A percentile compares a stretch with the other conserved stretches of the same genome.
Evolutionary conservation across 2,888 invertebrate species (phyloP).

Genomic region (Patella caerulea): DNA sequence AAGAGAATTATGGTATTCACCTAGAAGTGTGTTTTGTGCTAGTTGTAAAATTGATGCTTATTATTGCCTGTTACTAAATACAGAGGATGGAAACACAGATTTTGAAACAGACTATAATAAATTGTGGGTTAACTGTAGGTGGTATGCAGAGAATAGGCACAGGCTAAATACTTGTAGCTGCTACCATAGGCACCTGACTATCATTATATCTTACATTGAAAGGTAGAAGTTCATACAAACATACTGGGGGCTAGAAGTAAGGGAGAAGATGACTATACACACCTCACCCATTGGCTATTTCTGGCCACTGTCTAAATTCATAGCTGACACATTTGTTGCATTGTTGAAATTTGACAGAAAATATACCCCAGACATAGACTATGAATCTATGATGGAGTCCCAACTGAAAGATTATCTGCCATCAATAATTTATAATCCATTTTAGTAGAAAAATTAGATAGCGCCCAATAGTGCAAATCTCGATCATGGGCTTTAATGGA

Average conservation of each 20-base stretch:
- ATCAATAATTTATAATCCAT: no score
- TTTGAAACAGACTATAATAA: constrained; percentile 5
- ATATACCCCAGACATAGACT: background rate
- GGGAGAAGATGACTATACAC: background rate
- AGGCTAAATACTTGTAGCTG: background rate
- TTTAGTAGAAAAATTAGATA: no score
- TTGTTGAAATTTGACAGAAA: background rate
- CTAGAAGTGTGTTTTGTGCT: no score
- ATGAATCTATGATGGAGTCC: no score
- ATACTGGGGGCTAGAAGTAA: background rate
- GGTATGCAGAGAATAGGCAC: constrained; percentile 3
- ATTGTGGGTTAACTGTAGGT: background rate
- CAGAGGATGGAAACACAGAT: no score
- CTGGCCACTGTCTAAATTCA: no score
- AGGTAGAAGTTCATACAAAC: background rate
- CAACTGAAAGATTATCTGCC: no score
- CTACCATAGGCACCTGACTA: background rate
- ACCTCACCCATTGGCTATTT: background rate
- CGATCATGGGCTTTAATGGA: no score
- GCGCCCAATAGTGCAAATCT: no score
- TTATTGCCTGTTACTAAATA: no score
- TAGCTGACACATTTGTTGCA: background rate
- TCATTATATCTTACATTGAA: background rate
- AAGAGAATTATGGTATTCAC: no score
- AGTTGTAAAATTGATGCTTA: no score